phyloP scores from a whole-genome alignment of 2,113 vertebrate species.

The Willisornis vidua region DNA sequence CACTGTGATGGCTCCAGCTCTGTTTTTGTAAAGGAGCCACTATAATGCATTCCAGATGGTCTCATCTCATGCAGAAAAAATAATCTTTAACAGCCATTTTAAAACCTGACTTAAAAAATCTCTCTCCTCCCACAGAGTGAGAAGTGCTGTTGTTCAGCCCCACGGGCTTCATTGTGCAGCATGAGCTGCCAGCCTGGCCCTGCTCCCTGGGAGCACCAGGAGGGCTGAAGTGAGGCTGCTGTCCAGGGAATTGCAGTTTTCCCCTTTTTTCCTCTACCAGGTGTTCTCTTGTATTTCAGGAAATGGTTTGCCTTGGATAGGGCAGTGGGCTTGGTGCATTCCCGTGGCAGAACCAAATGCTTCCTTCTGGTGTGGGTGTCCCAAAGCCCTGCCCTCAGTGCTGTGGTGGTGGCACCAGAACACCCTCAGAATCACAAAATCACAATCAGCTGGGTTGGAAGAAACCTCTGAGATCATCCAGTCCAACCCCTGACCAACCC shows the following conservation, averaged over 20 bases:
- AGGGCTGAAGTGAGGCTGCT: background rate
- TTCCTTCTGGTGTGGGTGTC: background rate
- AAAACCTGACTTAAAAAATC: slow-evolving; percentile 46
- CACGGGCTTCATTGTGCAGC: background rate
- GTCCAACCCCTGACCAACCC: too few relatives aligned
- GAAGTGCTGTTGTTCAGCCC: background rate
- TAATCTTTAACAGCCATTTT: slow-evolving; percentile 52
- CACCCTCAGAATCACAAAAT: background rate
- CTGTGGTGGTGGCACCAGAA: background rate
- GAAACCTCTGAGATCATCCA: too few relatives aligned
- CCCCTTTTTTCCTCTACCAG: background rate
- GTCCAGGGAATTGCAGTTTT: background rate
- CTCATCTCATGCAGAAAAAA: slow-evolving; percentile 35
- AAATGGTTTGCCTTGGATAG: background rate
- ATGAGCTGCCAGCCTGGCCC: background rate
- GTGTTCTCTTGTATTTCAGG: background rate
- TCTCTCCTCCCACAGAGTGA: background rate
- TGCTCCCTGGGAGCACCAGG: background rate
- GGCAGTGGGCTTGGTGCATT: background rate
- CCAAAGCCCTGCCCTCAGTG: background rate
- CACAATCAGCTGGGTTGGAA: too few relatives aligned
- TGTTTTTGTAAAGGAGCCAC: slow-evolving; percentile 60
- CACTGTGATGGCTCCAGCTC: slow-evolving; percentile 52
- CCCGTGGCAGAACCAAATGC: background rate
- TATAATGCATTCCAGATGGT: slow-evolving; percentile 75